Evolutionary conservation across 2,888 invertebrate species (phyloP).

Genomic region (Tolmerus cingulatus): DNA sequence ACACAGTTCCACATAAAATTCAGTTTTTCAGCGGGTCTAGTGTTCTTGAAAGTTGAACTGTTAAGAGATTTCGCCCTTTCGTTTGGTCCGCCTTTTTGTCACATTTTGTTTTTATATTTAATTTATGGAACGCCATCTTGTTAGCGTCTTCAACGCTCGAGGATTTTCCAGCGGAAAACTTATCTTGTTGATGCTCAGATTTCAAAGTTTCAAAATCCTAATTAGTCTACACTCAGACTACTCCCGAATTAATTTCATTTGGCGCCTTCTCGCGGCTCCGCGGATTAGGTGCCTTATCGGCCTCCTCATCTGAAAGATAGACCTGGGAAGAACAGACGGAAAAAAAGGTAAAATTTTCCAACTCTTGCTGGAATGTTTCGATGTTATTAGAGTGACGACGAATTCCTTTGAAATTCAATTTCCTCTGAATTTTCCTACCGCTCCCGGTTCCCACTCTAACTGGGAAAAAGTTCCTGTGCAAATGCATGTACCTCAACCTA

Average conservation of each 20-base stretch:
- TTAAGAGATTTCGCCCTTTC: not conserved
- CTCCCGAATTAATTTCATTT: not conserved
- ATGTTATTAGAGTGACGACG: not conserved
- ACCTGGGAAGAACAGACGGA: not conserved
- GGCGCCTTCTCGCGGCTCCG: not conserved
- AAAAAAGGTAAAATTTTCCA: not conserved
- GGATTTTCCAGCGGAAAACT: not conserved
- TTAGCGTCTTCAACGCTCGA: not conserved
- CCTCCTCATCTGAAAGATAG: not conserved
- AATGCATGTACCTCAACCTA: not conserved
- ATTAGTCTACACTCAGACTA: not conserved
- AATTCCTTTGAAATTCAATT: not conserved
- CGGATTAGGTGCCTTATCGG: not conserved
- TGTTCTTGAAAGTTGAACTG: not conserved
- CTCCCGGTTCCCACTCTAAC: not conserved
- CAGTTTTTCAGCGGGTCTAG: not conserved
- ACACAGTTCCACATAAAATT: not conserved
- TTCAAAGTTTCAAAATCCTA: not conserved
- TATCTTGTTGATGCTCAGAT: not conserved
- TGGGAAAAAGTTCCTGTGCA: not conserved
- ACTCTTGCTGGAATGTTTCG: not conserved
- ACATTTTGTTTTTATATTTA: not conserved
- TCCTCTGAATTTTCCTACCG: not conserved
- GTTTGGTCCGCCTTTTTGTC: not conserved
- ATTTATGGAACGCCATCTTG: slow-evolving; percentile 6